Conservation (phyloP, 2,888 invertebrate species). For the Esperia sulphurella region DNA sequence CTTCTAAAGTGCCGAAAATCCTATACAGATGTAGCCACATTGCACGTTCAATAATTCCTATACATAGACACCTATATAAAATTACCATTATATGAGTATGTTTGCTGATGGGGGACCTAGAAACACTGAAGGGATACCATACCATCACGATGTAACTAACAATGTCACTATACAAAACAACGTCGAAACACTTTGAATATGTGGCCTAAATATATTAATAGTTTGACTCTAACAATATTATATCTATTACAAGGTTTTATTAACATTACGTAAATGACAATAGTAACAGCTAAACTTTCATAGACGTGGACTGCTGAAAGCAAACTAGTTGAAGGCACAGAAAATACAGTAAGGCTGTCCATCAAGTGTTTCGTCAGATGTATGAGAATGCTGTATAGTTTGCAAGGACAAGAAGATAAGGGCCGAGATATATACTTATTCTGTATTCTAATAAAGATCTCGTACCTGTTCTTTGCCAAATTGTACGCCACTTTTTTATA, state of each 20-base stretch:
- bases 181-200: conserved; percentile 18
- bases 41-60: conserved; percentile 49
- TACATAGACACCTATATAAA: conserved; percentile 41
- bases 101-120: conserved; percentile 24
- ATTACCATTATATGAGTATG: conserved; percentile 55
- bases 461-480: too few species aligned
- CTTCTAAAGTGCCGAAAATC: conserved; percentile 53
- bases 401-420: too few species aligned
- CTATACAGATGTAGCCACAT: conserved; percentile 55
- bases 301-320: conserved; percentile 50
- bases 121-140: conserved; percentile 20
- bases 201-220: conserved; percentile 10
- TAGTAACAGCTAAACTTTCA: conserved; percentile 39
- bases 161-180: conserved; percentile 23
- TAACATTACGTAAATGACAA: conserved; percentile 30
- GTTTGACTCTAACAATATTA: conserved; percentile 14
- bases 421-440: too few species aligned
- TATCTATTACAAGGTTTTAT: conserved; percentile 23
- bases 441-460: too few species aligned
- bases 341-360: conserved; percentile 39
- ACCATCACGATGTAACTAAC: conserved; percentile 19
- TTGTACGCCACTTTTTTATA: too few species aligned
- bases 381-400: too few species aligned
- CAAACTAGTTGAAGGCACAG: conserved; percentile 66
- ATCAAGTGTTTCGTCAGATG: too few species aligned